Evolutionary conservation across 2,888 invertebrate species (phyloP).

Genomic region (Melinopterus prodromus): DNA sequence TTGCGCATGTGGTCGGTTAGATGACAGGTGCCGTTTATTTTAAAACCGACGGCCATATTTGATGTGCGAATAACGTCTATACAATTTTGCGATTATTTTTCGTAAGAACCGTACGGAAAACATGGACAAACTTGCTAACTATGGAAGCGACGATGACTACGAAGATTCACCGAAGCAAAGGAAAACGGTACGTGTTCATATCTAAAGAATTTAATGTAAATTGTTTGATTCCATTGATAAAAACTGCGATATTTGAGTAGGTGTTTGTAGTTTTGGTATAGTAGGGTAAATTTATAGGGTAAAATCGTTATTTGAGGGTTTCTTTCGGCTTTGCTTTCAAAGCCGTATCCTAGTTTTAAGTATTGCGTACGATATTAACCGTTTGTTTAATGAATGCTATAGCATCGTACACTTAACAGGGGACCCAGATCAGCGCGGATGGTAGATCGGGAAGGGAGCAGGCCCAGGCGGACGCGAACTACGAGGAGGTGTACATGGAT

Average conservation of each 20-base stretch:
- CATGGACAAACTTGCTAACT: conserved; percentile 81
- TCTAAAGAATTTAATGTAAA: neutral
- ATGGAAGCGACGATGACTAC: conserved; percentile 81
- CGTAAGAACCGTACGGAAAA: conserved; percentile 19
- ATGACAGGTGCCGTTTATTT: neutral
- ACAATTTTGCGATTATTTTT: neutral
- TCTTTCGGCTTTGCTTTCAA: neutral
- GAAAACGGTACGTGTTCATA: conserved; percentile 48
- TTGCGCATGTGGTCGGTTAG: neutral
- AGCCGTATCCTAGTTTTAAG: conserved; percentile 5
- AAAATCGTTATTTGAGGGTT: neutral
- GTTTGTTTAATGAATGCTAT: conserved; percentile 60
- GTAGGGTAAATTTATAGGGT: neutral
- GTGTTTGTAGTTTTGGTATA: conserved; percentile 1
- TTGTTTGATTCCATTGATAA: neutral
- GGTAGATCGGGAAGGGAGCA: conserved; percentile 29
- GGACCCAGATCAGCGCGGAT: conserved; percentile 33
- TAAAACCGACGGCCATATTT: neutral
- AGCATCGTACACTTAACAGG: conserved; percentile 59
- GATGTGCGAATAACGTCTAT: neutral
- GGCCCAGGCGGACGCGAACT: conserved; percentile 68
- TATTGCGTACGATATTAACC: neutral
- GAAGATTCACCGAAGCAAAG: conserved; percentile 59
- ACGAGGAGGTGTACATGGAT: conserved; percentile 81
- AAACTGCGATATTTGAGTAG: neutral